These are phyloP conservation scores for Eulithis prunata DNA, from an alignment of 2,888 invertebrate species.

Conservation along the genomic window DNA sequence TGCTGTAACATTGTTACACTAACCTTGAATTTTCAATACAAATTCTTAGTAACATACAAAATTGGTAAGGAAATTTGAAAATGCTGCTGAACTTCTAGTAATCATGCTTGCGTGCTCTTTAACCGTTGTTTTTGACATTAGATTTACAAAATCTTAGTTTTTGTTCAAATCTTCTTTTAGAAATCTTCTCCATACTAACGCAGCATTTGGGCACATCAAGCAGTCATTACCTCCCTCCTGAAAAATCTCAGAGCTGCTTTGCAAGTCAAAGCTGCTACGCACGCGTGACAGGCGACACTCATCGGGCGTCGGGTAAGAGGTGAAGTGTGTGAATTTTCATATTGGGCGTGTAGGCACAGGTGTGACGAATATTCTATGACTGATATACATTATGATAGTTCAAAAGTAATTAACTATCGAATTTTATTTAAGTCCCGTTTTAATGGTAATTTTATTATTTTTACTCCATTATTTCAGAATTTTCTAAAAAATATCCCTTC, in stretches of 20 bases:
- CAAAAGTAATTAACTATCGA: too few relatives aligned
- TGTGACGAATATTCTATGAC: constrained; percentile 27
- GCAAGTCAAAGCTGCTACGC: constrained; percentile 79
- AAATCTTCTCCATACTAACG: constrained; percentile 50
- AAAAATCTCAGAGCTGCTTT: constrained; percentile 81
- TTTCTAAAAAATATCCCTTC: not conserved
- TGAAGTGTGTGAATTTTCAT: constrained; percentile 55
- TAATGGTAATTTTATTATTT: too few relatives aligned
- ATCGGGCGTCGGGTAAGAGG: constrained; percentile 34
- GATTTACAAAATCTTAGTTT: too few relatives aligned
- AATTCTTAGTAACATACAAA: constrained; percentile 21
- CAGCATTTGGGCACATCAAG: constrained; percentile 68
- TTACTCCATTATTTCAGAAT: too few relatives aligned
- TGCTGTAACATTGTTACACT: constrained; percentile 33
- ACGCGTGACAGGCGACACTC: constrained; percentile 47
- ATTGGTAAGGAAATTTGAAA: constrained; percentile 14
- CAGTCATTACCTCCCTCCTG: constrained; percentile 81
- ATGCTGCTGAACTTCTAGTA: too few relatives aligned
- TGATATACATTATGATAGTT: too few relatives aligned
- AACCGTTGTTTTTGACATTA: too few relatives aligned
- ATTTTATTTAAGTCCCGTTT: constrained; percentile 12
- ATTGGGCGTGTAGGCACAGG: constrained; percentile 47
- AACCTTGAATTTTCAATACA: constrained; percentile 34
- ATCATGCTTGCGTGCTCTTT: too few relatives aligned
- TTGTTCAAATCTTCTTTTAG: too few relatives aligned